Base-by-base conservation (phyloP, 2,113 vertebrate species). In the Tupaia chinensis region DNA sequence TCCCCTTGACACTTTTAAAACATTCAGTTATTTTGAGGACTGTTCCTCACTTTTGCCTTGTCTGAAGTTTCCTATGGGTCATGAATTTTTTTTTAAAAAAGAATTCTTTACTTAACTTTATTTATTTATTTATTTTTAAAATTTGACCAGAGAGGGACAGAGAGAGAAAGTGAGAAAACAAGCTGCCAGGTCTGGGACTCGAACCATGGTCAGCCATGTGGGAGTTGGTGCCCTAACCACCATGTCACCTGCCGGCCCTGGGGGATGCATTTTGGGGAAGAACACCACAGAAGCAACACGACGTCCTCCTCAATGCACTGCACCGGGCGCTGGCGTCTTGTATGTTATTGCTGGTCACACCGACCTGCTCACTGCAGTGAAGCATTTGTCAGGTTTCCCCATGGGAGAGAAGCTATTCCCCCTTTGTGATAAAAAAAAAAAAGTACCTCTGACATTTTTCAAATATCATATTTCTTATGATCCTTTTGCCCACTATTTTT, bases 301-400 rank as follows among this genome's bases (percentile, higher is more conserved):
- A 4, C 17, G 44, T 78, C 61, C 61, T 29, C 29, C 11, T 68
- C 9, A 0, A 4, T 9, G 32, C 32, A 0, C 9, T 23, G 3
- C 8, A 6, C 9, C 2, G 14, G 53, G 63, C 5, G 1, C 23
- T 3, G 14, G 53, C 11, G 0, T 3, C 14, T 54, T 14, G 23
- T 1, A 2, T 34, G 65, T 80, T 12, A 15, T 69, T 56, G 0
- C 32, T 16, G 66, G 17, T 22, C 7, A 29, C 0, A 0, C 1
- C 16, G 66, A 61, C 58, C 25, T 72, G 5, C 1, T 22, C 32
- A 22, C 20, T 17, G 7, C 11, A 60, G 56, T 61, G 10, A 11
- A 53, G 78, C 5, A 34, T 22, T 19, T 22, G 32, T 34, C 32
- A 44, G 17, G 12, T 16, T 32, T 63, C 29, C 68, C n/a, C n/a